phyloP scores from a whole-genome alignment of 1,140 invertebrate genomes.

The Ditylenchus dipsaci region DNA sequence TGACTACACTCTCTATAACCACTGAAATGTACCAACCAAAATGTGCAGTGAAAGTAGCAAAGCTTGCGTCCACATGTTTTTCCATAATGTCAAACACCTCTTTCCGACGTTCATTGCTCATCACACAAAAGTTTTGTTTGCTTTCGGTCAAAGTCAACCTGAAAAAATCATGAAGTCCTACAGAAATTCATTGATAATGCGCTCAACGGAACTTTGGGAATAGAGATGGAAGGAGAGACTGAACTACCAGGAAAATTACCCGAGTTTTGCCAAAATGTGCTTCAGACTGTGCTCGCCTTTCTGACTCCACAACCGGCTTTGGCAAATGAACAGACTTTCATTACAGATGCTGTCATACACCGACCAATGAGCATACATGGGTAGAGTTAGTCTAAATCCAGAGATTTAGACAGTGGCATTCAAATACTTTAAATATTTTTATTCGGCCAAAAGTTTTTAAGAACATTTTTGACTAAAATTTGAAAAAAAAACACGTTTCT shows the following conservation, averaged over 20 bases:
- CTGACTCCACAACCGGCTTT: slow-evolving; percentile 29
- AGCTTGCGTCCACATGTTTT: slow-evolving; percentile 14
- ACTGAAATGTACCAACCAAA: slow-evolving; percentile 1
- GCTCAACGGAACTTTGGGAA: not conserved
- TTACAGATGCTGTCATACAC: slow-evolving; percentile 30
- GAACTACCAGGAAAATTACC: slow-evolving; percentile 3
- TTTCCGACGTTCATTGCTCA: slow-evolving; percentile 20
- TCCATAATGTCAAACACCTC: slow-evolving; percentile 27
- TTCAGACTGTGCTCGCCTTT: slow-evolving; percentile 26
- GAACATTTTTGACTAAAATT: too few relatives aligned
- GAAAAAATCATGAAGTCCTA: not conserved
- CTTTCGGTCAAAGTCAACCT: slow-evolving; percentile 35
- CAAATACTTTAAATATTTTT: too few relatives aligned
- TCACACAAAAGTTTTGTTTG: slow-evolving; percentile 20
- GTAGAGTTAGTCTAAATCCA: too few relatives aligned
- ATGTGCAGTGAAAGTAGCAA: slow-evolving; percentile 27
- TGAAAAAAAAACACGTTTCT: not conserved
- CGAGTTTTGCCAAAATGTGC: slow-evolving; percentile 25
- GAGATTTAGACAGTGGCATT: too few relatives aligned
- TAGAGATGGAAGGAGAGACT: not conserved
- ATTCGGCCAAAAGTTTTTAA: too few relatives aligned
- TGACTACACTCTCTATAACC: too few relatives aligned
- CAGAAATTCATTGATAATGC: not conserved
- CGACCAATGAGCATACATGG: slow-evolving; percentile 14
- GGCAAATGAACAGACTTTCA: slow-evolving; percentile 25